Evolutionary conservation across 1,140 invertebrate genomes (phyloP).

Genomic region (Anastrepha ludens): DNA sequence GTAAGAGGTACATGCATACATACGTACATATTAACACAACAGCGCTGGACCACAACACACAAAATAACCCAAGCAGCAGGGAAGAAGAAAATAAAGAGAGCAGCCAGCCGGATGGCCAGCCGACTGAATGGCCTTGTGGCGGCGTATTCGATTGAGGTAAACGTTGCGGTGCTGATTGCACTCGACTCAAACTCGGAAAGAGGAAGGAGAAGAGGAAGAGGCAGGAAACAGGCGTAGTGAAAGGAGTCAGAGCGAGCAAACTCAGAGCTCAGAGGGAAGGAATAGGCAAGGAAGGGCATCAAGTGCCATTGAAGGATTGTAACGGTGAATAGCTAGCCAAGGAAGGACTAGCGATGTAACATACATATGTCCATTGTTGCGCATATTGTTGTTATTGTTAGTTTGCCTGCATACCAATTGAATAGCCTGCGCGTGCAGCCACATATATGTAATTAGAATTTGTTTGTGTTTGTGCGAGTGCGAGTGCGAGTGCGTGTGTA

Average conservation of each 20-base stretch:
- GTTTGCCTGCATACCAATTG: background rate
- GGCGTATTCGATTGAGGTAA: conserved; percentile 15
- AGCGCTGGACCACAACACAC: conserved; percentile 39
- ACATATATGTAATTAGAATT: conserved; percentile 19
- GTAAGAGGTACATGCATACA: background rate
- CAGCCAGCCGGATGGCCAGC: background rate
- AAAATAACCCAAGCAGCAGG: background rate
- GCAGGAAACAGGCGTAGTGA: background rate
- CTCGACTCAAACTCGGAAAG: background rate
- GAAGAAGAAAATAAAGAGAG: background rate
- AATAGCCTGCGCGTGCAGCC: background rate
- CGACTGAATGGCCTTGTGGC: conserved; percentile 23
- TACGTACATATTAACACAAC: conserved; percentile 41
- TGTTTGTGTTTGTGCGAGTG: conserved; percentile 3
- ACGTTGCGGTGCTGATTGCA: conserved; percentile 36
- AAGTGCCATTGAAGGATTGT: conserved; percentile 14
- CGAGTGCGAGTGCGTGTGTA: background rate
- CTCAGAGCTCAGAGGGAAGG: background rate
- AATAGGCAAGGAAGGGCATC: background rate
- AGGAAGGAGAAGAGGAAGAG: background rate
- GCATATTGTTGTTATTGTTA: background rate
- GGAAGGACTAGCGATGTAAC: background rate
- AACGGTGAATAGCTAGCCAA: background rate
- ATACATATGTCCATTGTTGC: background rate
- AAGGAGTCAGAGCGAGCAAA: background rate